Percentiles rank a stretch among this genome's conserved stretches.
These are phyloP conservation scores for Mesochorus sp. DNA, from an alignment of 2,888 invertebrate species.

Conservation along the genomic window DNA sequence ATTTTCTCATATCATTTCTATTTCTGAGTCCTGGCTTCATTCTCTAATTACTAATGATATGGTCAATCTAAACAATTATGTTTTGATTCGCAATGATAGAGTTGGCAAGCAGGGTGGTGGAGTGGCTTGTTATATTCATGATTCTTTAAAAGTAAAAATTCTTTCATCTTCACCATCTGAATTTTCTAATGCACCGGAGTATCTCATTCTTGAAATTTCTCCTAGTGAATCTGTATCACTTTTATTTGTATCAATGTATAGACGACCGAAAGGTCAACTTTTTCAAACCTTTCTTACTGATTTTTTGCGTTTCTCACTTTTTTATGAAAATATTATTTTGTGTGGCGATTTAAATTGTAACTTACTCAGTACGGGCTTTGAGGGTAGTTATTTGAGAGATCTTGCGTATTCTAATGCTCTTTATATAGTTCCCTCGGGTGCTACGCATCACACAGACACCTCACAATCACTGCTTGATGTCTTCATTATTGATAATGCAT, in stretches of 20 bases:
- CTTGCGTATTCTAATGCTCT: neutral
- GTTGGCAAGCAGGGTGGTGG: constrained; percentile 15
- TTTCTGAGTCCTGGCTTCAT: constrained; percentile 19
- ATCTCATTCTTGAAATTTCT: neutral
- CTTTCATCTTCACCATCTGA: neutral
- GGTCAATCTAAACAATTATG: neutral
- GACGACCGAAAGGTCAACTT: neutral
- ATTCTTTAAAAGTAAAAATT: neutral
- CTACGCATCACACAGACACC: neutral
- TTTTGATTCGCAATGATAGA: constrained; percentile 11
- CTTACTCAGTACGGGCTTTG: neutral
- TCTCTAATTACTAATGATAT: neutral
- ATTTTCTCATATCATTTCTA: neutral
- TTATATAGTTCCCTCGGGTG: neutral
- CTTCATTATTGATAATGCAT: neutral
- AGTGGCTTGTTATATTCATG: neutral
- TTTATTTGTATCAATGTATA: neutral
- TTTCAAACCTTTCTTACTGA: neutral
- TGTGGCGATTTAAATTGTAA: too few species aligned
- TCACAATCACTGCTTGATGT: neutral
- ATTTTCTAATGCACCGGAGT: constrained; percentile 9
- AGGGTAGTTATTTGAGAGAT: neutral
- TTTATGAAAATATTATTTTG: too few species aligned
- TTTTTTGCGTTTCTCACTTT: too few species aligned
- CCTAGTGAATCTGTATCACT: neutral